phyloP scores from a whole-genome alignment of 2,888 invertebrate genomes.

The Anticlea derivata region DNA sequence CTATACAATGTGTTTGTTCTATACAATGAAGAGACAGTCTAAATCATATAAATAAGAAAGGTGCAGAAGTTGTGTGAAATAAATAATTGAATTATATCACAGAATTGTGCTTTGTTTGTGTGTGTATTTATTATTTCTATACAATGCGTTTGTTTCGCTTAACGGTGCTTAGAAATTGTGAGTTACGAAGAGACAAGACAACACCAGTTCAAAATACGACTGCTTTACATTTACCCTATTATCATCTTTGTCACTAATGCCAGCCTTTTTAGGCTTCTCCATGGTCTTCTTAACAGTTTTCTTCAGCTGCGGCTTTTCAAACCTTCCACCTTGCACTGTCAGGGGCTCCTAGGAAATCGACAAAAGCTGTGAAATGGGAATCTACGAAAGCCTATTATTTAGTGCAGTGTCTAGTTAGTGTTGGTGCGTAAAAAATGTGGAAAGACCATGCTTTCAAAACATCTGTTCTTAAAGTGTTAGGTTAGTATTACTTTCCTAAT shows the following conservation, averaged over 20 bases:
- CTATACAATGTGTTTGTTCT: conserved; percentile 1
- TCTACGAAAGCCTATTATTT: conserved; percentile 53
- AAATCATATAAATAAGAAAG: neutral
- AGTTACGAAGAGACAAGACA: conserved; percentile 44
- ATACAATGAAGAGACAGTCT: no score
- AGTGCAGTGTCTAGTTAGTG: conserved; percentile 60
- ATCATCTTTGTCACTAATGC: conserved; percentile 40
- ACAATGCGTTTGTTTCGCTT: conserved; percentile 11
- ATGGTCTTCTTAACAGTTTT: conserved; percentile 71
- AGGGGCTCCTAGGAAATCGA: conserved; percentile 75
- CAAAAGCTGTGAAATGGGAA: conserved; percentile 55
- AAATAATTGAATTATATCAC: neutral
- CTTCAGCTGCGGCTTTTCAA: conserved; percentile 77
- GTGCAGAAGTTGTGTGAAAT: neutral
- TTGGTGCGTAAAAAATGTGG: conserved; percentile 47
- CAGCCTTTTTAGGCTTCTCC: conserved; percentile 68
- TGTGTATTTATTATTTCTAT: conserved; percentile 23
- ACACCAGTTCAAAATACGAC: conserved; percentile 45
- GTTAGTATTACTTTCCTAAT: conserved; percentile 56
- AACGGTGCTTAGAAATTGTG: conserved; percentile 37
- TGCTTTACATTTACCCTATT: conserved; percentile 72
- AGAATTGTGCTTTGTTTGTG: conserved; percentile 3
- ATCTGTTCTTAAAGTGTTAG: conserved; percentile 37
- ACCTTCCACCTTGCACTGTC: conserved; percentile 75
- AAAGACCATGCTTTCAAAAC: conserved; percentile 48